phyloP scores from a whole-genome alignment of 2,797 vertebrate species.

The Microchirus variegatus region DNA sequence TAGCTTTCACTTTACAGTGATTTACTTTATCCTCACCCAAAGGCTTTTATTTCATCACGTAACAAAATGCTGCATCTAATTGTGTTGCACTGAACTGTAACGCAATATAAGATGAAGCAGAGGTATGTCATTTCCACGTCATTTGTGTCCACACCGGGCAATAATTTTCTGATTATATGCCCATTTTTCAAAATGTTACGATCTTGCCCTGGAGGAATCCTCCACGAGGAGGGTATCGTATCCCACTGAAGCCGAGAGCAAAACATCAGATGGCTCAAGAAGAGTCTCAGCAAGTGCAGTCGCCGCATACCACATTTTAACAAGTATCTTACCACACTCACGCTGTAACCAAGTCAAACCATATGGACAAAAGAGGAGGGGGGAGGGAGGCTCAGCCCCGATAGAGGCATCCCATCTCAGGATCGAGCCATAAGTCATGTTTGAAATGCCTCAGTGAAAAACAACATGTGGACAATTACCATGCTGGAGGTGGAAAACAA shows the following conservation, averaged over 20 bases:
- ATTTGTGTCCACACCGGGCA: slow-evolving; percentile 10
- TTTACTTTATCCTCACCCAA: fast-evolving
- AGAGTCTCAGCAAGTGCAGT: slow-evolving; percentile 79
- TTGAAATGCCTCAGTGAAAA: slow-evolving; percentile 74
- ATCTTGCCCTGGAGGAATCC: slow-evolving; percentile 30
- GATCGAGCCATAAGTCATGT: slow-evolving; percentile 83
- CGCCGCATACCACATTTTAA: slow-evolving; percentile 85
- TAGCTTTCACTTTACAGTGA: not conserved
- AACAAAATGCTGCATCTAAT: not conserved
- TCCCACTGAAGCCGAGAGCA: slow-evolving; percentile 35
- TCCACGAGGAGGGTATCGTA: slow-evolving; percentile 25
- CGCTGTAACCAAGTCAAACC: slow-evolving; percentile 90
- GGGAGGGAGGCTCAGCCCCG: slow-evolving; percentile 16
- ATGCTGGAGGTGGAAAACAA: slow-evolving; percentile 63
- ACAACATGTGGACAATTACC: slow-evolving; percentile 83
- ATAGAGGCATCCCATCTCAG: slow-evolving; percentile 64
- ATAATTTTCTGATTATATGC: slow-evolving; percentile 8
- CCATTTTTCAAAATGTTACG: slow-evolving; percentile 35
- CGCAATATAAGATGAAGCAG: not conserved
- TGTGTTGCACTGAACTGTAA: not conserved
- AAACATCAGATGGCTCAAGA: slow-evolving; percentile 71
- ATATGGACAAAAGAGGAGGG: slow-evolving; percentile 79
- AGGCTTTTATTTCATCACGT: fast-evolving
- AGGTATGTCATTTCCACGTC: slow-evolving; percentile 1
- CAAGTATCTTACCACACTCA: slow-evolving; percentile 86